Evolutionary conservation across 2,797 vertebrate genomes (phyloP).

Genomic region (Poecilia wingei): DNA sequence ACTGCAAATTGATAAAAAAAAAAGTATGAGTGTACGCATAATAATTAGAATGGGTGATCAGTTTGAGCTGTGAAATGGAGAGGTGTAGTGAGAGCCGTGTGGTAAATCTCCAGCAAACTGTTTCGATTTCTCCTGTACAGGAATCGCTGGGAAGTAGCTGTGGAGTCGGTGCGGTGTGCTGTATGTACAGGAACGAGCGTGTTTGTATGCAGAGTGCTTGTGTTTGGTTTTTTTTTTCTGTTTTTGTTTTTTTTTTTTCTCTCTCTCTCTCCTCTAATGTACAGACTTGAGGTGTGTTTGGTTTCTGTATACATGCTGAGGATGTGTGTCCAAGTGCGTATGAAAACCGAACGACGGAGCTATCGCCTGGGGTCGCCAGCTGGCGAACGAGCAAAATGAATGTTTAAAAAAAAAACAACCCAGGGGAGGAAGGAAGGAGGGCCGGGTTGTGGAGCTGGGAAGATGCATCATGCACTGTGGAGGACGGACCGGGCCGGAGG

Average conservation of each 20-base stretch:
- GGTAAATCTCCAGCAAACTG: conserved; percentile 51
- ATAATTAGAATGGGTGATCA: conserved; percentile 69
- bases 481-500: conserved; percentile 84
- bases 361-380: conserved; percentile 43
- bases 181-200: conserved; percentile 79
- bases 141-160: conserved; percentile 51
- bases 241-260: conserved; percentile 17
- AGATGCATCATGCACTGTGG: conserved; percentile 88
- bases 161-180: conserved; percentile 65
- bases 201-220: conserved; percentile 82
- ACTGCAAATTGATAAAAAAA: conserved; percentile 62
- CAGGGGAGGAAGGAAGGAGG: conserved; percentile 58
- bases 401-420: conserved; percentile 69
- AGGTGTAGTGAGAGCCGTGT: conserved; percentile 62
- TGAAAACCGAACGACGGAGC: conserved; percentile 60
- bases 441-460: conserved; percentile 75
- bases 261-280: conserved; percentile 49
- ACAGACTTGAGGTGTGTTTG: conserved; percentile 78
- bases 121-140: conserved; percentile 45
- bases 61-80: conserved; percentile 68
- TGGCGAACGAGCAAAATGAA: conserved; percentile 90
- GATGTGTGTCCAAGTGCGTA: conserved; percentile 63
- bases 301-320: conserved; percentile 79
- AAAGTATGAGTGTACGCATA: conserved; percentile 65
- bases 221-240: neutral